These are phyloP conservation scores for Diadophis punctatus DNA, from an alignment of 2,113 vertebrate species.

Conservation along the genomic window DNA sequence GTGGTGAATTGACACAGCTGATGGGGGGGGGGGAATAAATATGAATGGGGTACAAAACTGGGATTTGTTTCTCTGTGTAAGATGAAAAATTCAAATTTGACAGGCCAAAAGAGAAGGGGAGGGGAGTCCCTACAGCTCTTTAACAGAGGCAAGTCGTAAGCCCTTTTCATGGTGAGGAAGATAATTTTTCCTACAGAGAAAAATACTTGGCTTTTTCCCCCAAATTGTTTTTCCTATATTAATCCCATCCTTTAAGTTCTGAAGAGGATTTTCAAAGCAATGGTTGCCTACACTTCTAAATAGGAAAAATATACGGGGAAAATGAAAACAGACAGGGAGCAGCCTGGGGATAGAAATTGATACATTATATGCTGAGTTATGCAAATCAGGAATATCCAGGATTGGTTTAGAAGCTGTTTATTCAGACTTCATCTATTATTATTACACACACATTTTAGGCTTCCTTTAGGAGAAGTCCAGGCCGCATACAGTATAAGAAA, in stretches of 20 bases:
- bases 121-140: neutral
- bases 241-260: constrained; percentile 16
- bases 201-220: neutral
- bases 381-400: constrained; percentile 8
- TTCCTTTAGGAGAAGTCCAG: neutral
- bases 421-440: neutral
- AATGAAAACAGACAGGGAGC: neutral
- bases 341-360: neutral
- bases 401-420: neutral
- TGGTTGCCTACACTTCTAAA: constrained; percentile 1
- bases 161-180: neutral
- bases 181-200: neutral
- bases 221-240: constrained; percentile 8
- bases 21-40: too few relatives aligned
- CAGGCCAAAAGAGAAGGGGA: neutral
- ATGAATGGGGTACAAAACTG: neutral
- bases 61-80: constrained; percentile 28
- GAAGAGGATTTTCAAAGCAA: constrained; percentile 10
- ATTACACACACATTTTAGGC: neutral
- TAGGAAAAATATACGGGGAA: neutral
- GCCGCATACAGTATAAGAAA: neutral
- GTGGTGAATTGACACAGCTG: constrained; percentile 27
- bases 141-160: neutral
- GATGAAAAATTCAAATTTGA: constrained; percentile 14
- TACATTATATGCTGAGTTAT: neutral